phyloP scores from a whole-genome alignment of 2,888 invertebrate genomes.

The Parnassius apollo region DNA sequence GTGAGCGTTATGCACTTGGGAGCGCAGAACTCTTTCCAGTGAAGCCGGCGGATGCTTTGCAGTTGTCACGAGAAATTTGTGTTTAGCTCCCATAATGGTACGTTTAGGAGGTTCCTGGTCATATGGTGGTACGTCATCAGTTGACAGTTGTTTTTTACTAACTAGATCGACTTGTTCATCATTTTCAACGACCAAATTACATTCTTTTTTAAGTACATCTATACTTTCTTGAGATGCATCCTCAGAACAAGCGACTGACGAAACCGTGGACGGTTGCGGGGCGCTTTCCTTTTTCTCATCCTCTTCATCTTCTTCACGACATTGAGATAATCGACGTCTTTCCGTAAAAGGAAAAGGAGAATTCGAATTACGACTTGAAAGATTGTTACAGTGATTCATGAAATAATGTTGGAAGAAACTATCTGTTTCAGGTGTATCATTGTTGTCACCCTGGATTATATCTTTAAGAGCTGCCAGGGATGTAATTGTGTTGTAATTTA shows the following conservation, averaged over 20 bases:
- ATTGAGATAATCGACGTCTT: slow-evolving; percentile 88
- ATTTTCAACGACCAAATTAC: slow-evolving; percentile 10
- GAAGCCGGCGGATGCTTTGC: slow-evolving; percentile 57
- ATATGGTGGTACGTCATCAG: slow-evolving; percentile 19
- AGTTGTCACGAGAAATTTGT: slow-evolving; percentile 69
- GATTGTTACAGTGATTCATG: slow-evolving; percentile 86
- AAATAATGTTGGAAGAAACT: slow-evolving; percentile 87
- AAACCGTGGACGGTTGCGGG: slow-evolving; percentile 38
- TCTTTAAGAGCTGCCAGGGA: slow-evolving; percentile 85
- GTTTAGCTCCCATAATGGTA: slow-evolving; percentile 67
- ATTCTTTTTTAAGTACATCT: slow-evolving; percentile 35
- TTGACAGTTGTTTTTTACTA: slow-evolving; percentile 22
- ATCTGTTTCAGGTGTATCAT: slow-evolving; percentile 80
- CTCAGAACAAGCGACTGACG: slow-evolving; percentile 39
- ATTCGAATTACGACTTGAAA: slow-evolving; percentile 81
- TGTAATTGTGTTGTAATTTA: slow-evolving; percentile 86
- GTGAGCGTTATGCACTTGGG: slow-evolving; percentile 80
- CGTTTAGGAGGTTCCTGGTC: slow-evolving; percentile 64
- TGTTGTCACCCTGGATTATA: slow-evolving; percentile 82
- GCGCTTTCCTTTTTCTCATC: slow-evolving; percentile 74
- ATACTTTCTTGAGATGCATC: slow-evolving; percentile 38
- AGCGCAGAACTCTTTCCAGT: slow-evolving; percentile 70
- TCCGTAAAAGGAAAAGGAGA: slow-evolving; percentile 78
- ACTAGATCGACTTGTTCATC: slow-evolving; percentile 13
- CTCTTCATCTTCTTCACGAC: slow-evolving; percentile 92